Percentiles rank a stretch among this genome's conserved stretches.
phyloP scores from a whole-genome alignment of 2,113 vertebrate species.

The Rhynchomys soricoides region DNA sequence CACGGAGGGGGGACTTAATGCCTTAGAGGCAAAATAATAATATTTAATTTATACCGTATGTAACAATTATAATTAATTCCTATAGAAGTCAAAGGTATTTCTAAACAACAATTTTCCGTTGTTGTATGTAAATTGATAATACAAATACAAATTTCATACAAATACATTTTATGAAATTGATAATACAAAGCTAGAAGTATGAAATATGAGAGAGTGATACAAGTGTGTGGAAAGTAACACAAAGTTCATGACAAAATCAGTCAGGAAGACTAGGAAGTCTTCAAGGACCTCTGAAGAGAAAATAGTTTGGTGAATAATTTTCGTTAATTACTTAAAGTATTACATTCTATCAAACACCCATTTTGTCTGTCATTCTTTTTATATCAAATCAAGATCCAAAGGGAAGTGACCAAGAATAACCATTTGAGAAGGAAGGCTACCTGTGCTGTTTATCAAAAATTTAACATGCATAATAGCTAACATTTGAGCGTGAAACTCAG shows the following conservation, averaged over 20 bases:
- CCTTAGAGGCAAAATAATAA: neutral
- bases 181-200: neutral
- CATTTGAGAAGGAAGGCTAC: constrained; percentile 19
- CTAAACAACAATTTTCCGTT: neutral
- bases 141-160: no score
- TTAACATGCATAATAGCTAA: constrained; percentile 58
- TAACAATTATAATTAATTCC: neutral
- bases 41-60: neutral
- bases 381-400: constrained; percentile 37
- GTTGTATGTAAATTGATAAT: neutral
- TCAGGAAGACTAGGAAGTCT: neutral
- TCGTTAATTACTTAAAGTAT: constrained; percentile 47
- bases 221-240: neutral
- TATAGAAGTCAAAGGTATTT: neutral
- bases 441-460: constrained; percentile 53
- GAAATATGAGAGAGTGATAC: neutral
- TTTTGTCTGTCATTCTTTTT: constrained; percentile 61
- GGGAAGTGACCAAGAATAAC: constrained; percentile 51
- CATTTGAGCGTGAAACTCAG: constrained; percentile 66
- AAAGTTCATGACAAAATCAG: neutral
- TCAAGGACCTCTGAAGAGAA: constrained; percentile 27
- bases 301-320: constrained; percentile 54
- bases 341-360: neutral
- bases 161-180: neutral
- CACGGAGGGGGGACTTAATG: neutral